Conservation (phyloP, 1,140 invertebrate genomes). For the Drosophila azteca region DNA sequence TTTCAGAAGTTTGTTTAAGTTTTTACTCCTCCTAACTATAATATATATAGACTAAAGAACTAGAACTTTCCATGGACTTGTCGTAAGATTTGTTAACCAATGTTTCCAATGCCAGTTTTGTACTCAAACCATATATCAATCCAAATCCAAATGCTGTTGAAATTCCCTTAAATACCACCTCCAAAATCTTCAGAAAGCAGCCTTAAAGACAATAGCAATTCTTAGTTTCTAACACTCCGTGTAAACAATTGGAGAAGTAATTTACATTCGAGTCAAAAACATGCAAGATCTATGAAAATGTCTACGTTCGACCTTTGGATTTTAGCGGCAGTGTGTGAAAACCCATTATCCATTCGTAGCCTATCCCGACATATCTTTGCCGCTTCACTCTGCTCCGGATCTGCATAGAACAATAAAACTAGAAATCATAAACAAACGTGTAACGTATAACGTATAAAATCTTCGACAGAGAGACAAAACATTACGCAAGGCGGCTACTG, state of each 20-base stretch:
- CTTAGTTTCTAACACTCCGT: conserved; percentile 24
- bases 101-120: background rate
- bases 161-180: conserved; percentile 58
- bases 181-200: conserved; percentile 9
- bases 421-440: conserved; percentile 44
- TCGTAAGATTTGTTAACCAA: too few species aligned
- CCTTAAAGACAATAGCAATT: conserved; percentile 36
- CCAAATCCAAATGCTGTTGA: background rate
- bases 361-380: conserved; percentile 13
- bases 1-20: background rate
- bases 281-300: background rate
- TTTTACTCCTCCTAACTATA: too few species aligned
- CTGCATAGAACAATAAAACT: conserved; percentile 57
- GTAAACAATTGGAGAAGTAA: conserved; percentile 47
- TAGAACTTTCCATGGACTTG: too few species aligned
- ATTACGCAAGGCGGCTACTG: conserved; percentile 74
- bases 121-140: conserved; percentile 3
- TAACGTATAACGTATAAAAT: conserved; percentile 59
- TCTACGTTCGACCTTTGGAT: conserved; percentile 36
- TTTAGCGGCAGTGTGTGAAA: conserved; percentile 79
- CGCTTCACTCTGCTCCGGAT: conserved; percentile 10
- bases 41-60: too few species aligned
- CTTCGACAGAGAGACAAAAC: conserved; percentile 30
- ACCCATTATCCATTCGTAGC: conserved; percentile 57
- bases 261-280: conserved; percentile 63